These are phyloP conservation scores for Mythimna ferrago DNA, from an alignment of 2,888 invertebrate genomes.

Conservation along the genomic window DNA sequence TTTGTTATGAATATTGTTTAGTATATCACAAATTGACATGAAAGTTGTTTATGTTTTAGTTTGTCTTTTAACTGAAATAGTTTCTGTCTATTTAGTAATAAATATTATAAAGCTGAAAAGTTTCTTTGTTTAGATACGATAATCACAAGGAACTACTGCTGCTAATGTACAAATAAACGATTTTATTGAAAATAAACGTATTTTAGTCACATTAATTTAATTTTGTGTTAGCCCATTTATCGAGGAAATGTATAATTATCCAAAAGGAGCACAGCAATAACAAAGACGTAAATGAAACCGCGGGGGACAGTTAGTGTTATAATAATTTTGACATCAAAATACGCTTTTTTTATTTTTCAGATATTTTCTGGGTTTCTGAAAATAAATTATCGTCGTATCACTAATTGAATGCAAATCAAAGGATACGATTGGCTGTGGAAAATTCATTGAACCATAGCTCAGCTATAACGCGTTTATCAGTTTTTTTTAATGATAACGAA, in stretches of 20 bases:
- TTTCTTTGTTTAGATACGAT: no score
- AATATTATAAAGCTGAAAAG: neutral
- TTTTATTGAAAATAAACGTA: no score
- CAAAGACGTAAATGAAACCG: no score
- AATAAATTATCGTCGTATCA: neutral
- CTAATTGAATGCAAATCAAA: neutral
- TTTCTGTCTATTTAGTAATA: neutral
- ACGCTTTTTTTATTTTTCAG: neutral
- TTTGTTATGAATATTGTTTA: conserved; percentile 8
- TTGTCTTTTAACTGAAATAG: neutral
- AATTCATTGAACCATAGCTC: neutral
- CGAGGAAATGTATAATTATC: no score
- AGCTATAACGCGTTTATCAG: no score
- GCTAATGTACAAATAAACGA: no score
- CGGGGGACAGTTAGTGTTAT: no score
- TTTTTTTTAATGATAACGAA: neutral
- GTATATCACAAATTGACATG: neutral
- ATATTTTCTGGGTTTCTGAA: neutral
- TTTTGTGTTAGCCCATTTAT: no score
- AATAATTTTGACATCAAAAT: neutral
- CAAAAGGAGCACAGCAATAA: no score
- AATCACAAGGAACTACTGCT: neutral
- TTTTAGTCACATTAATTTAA: no score
- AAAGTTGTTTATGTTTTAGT: neutral
- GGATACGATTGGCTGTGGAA: neutral